Base-by-base conservation (phyloP, 2,888 invertebrate genomes). In the Tetragonula carbonaria region DNA sequence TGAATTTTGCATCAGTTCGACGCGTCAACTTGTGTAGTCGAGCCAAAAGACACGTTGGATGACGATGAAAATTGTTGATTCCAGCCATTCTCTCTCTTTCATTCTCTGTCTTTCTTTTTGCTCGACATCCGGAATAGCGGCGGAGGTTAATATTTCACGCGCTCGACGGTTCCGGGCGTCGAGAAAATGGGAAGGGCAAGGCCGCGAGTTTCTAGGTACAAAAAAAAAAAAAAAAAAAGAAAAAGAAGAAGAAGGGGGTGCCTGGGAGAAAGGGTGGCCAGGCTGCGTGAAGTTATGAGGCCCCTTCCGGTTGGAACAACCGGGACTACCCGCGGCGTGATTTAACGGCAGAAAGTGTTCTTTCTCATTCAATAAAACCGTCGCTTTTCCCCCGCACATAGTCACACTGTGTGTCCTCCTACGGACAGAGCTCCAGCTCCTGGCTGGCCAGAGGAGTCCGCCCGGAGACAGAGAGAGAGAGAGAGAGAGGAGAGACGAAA, bases 141-240 rank as follows among this genome's bases (percentile, higher is more conserved):
- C 88, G 88, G 90, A 86, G 92, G 92, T 93, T 93, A 93, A 93
- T 93, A 93, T 93, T 93, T 93, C 93, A 93, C 91, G 92, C 88
- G 91, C 91, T 90, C 90, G 92, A 91, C 89, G 91, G 92, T 93
- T 93, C 93, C 93, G 93, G 93, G 57, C 92, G 92, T 91, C 90
- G 93, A 91, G 93, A 93, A 93, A 93, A 93, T 92, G 90, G 92
- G 90, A 92, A 91, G 91, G 92, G 91, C 86, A 85, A 86, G 88
- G 82, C 84, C 87, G 78, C 89, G 68, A 87, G 84, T 82, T 86
- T 78, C 79, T 78, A 82, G 71, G 82, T 84, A 82, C 80, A 85
- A 71, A 89, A 8, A 45, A 11, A 45, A 11, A 45, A 45, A 45
- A 8, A 45, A 11, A 8, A 8, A 8, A 28, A 8, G 38, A 38